Evolutionary conservation across 30 jellyfish, hydroid and myxozoan species (phyloP), one percentile per base, ranked within the genome.

Genomic region (Aurelia aurita complex sp. Pacific): DNA sequence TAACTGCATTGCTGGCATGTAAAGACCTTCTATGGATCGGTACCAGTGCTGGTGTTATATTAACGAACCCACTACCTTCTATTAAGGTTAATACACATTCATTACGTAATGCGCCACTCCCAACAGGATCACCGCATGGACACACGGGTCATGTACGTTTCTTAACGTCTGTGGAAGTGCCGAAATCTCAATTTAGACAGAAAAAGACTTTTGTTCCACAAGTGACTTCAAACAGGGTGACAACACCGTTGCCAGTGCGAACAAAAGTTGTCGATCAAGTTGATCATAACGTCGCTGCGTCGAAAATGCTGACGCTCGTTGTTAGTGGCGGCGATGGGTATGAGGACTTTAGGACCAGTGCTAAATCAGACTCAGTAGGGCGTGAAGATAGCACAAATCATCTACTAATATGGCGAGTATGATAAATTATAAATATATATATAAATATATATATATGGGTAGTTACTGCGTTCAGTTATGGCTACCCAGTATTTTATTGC

Each of bases 121-220:
- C 99, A 35, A 88, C 96, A 2, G 99, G 99, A 19, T 95, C 99
- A 76, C 99, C 99, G 2, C 97, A 95, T 64, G 99, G 99, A 33
- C 99, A 95, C 77, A 95, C 99, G 33, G 99, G 99, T 17, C 99
- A 95, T 66, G 99, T 95, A 54, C 96, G 99, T 57, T 95, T 95
- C 66, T 82, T 95, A 62, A 95, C 99, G 9, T 77, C 92, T n/a
- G 99, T 95, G n/a, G 99, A 95, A 65, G 99, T 95, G 62, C 97
- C 98, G 34, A 95, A 86, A 68, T 78, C 94, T 4, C 89, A 74
- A 73, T 95, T 66, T 69, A 89, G 81, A 59, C 96, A 83, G 54
- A 75, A 71, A 16, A 83, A 87, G 19, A 29, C 73, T 23, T 35
- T 75, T 42, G 69, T 96, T 13, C 91, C 97, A 33, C 85, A 78